Evolutionary conservation across 1,140 invertebrate species (phyloP).

Genomic region (Drosophila burlai): DNA sequence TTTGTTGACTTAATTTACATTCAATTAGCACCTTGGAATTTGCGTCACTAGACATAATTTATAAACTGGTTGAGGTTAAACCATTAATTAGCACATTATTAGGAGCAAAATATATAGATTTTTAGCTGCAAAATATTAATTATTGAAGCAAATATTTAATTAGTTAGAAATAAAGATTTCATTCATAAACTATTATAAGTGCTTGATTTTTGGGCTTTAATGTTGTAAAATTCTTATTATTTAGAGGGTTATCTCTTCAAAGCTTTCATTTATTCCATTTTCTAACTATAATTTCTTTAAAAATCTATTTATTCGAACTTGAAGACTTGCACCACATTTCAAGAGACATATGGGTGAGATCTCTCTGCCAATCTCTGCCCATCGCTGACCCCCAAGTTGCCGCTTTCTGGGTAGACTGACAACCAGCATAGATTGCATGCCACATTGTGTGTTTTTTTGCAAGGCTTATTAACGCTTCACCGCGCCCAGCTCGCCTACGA

Average conservation of each 20-base stretch:
- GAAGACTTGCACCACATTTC: not conserved
- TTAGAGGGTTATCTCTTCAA: not conserved
- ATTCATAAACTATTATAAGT: not conserved
- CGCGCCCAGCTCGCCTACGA: slow-evolving; percentile 15
- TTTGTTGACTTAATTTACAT: slow-evolving; percentile 1
- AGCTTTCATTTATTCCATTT: not conserved
- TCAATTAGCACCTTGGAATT: not conserved
- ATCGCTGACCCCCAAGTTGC: slow-evolving; percentile 11
- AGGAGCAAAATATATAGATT: not conserved
- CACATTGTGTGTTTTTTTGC: slow-evolving; percentile 22
- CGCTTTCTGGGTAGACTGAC: slow-evolving; percentile 23
- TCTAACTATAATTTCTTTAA: not conserved
- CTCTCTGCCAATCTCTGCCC: not conserved
- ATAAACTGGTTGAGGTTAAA: slow-evolving; percentile 1
- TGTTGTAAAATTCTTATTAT: not conserved
- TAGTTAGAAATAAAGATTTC: not conserved
- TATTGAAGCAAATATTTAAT: not conserved
- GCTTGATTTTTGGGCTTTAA: not conserved
- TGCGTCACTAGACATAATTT: slow-evolving; percentile 9
- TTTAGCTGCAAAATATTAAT: not conserved
- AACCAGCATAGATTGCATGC: slow-evolving; percentile 54
- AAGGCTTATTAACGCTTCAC: slow-evolving; percentile 73
- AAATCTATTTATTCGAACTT: not conserved
- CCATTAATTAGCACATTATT: slow-evolving; percentile 4
- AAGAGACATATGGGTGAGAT: not conserved